Base-by-base conservation (phyloP, 2,113 vertebrate genomes). In the Trogon surrucura region DNA sequence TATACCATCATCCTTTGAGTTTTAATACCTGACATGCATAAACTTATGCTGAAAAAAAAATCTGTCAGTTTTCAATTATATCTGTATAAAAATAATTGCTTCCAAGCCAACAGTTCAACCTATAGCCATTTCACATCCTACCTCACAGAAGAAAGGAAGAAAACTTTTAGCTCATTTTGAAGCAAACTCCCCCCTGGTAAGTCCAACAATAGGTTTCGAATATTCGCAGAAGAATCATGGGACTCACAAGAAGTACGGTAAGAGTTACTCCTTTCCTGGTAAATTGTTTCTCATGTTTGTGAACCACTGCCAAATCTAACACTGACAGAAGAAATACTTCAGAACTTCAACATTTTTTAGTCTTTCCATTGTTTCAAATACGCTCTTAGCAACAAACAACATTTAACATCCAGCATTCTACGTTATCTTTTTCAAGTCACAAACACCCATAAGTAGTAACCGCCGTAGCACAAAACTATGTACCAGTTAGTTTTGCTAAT, bases 301-400 rank as follows among this genome's bases (percentile, higher is more conserved):
- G 89, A 95, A 51, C 32, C 65, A 29, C 65, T 86, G 95, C 88
- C 93, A 96, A 97, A 93, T 90, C 88, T 88, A 94, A 94, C 90
- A 81, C 71, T 74, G 80, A 89, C 88, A 94, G 75, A 92, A 95
- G 78, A 94, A 95, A 71, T 91, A 82, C 54, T 91, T 82, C 54
- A 90, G 50, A 96, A 94, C 56, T 20, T 93, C 17, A 86, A n/a
- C 82, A 89, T 96, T 97, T 95, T 95, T 92, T 4, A 41, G 90
- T 96, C 83, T 95, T 95, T 92, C 95, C 90, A 94, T 94, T 96
- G 93, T 96, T 93, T 79, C 92, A 86, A 80, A 89, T 86, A 78
- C 0, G 7, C 21, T 67, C 23, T 69, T 81, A 16, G 67, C 89
- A 93, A 87, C 83, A 96, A 92, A 90, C 60, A 79, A 44, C 53